These are phyloP conservation scores for Casuarius casuarius DNA, from an alignment of 2,113 vertebrate genomes.

Conservation along the genomic window DNA sequence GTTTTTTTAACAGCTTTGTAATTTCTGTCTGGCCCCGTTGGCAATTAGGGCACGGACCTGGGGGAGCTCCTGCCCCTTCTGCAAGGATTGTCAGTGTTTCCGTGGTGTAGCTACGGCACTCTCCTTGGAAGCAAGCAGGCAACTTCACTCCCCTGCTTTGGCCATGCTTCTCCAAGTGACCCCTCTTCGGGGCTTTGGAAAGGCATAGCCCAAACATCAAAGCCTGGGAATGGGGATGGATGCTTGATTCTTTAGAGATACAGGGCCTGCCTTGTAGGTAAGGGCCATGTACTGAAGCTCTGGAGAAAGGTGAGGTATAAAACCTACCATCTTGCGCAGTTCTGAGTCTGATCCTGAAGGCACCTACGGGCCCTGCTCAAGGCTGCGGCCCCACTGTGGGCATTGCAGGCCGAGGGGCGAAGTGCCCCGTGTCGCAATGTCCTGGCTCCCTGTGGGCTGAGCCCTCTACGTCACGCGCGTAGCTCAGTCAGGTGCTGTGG, in stretches of 20 bases:
- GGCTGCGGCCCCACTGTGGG: neutral
- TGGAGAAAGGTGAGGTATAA: neutral
- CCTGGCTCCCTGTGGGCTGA: neutral
- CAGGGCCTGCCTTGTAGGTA: rapidly evolving
- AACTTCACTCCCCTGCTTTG: neutral
- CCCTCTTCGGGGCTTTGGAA: neutral
- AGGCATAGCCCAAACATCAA: neutral
- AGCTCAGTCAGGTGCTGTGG: neutral
- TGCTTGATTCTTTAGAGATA: neutral
- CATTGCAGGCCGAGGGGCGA: neutral
- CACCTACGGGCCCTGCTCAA: neutral
- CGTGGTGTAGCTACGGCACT: neutral
- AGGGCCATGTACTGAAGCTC: neutral
- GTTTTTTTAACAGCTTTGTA: neutral
- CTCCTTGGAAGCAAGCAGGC: no score
- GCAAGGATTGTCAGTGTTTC: neutral
- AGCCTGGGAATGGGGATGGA: no score
- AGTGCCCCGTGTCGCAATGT: neutral
- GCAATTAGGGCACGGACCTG: neutral
- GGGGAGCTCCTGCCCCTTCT: neutral
- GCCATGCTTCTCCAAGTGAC: neutral
- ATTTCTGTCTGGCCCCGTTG: neutral
- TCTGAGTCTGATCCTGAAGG: neutral
- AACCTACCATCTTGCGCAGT: neutral
- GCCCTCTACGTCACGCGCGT: neutral